Conservation (phyloP, 2,113 vertebrate genomes). For the Prionailurus bengalensis region DNA sequence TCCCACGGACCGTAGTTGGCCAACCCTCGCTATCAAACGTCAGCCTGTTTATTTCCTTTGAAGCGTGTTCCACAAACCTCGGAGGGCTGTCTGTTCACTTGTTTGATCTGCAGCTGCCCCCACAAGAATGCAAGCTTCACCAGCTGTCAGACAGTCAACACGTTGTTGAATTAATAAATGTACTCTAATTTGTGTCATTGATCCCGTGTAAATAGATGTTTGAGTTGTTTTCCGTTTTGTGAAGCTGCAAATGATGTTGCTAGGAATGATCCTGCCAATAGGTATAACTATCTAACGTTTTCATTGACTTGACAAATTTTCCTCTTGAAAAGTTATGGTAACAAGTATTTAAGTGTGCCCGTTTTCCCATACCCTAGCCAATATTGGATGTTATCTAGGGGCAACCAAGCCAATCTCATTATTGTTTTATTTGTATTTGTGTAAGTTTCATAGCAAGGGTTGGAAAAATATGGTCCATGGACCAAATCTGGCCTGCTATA, state of each 20-base stretch:
- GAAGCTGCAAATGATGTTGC: neutral
- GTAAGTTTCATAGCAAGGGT: neutral
- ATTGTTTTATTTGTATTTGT: neutral
- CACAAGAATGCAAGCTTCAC: neutral
- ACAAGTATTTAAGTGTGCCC: neutral
- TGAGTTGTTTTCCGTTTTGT: slow-evolving; percentile 16
- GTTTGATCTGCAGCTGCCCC: neutral
- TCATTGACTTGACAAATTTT: neutral
- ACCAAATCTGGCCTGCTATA: neutral
- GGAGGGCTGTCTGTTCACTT: neutral
- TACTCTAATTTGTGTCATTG: neutral
- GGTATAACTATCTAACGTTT: slow-evolving; percentile 48
- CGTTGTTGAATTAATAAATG: slow-evolving; percentile 24
- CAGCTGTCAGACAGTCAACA: neutral
- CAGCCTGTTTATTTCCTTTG: neutral
- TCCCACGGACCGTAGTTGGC: neutral
- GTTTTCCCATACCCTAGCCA: neutral
- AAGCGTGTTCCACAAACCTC: neutral
- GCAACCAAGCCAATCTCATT: neutral
- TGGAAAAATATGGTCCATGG: neutral
- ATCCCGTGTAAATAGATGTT: neutral
- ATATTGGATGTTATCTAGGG: neutral
- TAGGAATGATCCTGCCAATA: neutral
- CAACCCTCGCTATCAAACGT: neutral
- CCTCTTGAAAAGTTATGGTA: neutral